phyloP scores from a whole-genome alignment of 2,888 invertebrate species.

The Perizoma affinitatum region DNA sequence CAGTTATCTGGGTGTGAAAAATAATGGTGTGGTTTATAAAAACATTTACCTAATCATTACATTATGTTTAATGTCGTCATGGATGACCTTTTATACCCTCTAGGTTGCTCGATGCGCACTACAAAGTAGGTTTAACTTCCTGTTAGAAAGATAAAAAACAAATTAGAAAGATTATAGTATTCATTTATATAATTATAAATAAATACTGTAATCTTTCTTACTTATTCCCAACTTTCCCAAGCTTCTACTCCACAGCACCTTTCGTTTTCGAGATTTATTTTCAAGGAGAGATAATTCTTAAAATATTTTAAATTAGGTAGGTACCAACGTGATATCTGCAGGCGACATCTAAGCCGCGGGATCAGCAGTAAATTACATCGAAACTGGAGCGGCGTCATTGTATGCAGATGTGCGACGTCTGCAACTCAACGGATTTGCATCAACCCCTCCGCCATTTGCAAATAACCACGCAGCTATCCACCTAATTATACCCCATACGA shows the following conservation, averaged over 20 bases:
- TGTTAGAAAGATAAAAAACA: too few relatives aligned
- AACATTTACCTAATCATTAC: too few relatives aligned
- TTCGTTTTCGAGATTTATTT: neutral
- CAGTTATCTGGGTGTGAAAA: too few relatives aligned
- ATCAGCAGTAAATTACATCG: conserved; percentile 74
- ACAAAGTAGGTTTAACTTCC: too few relatives aligned
- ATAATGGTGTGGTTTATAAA: too few relatives aligned
- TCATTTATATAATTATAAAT: too few relatives aligned
- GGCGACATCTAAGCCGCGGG: conserved; percentile 73
- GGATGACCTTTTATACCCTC: too few relatives aligned
- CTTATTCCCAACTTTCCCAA: neutral
- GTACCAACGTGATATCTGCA: conserved; percentile 63
- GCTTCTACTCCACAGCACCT: neutral
- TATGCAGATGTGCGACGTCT: conserved; percentile 75
- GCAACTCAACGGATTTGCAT: conserved; percentile 69
- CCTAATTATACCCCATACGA: conserved; percentile 51
- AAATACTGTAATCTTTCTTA: too few relatives aligned
- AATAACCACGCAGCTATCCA: conserved; percentile 50
- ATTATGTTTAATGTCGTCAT: too few relatives aligned
- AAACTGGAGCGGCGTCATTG: conserved; percentile 78
- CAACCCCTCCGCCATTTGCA: conserved; percentile 69
- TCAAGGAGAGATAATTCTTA: conserved; percentile 23
- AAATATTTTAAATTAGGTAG: conserved; percentile 69
- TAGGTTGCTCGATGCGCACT: too few relatives aligned
- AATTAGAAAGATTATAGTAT: too few relatives aligned